Percentiles rank a stretch among this genome's conserved stretches.
phyloP scores from a whole-genome alignment of 2,113 vertebrate genomes.

The Nycticorax nycticorax region DNA sequence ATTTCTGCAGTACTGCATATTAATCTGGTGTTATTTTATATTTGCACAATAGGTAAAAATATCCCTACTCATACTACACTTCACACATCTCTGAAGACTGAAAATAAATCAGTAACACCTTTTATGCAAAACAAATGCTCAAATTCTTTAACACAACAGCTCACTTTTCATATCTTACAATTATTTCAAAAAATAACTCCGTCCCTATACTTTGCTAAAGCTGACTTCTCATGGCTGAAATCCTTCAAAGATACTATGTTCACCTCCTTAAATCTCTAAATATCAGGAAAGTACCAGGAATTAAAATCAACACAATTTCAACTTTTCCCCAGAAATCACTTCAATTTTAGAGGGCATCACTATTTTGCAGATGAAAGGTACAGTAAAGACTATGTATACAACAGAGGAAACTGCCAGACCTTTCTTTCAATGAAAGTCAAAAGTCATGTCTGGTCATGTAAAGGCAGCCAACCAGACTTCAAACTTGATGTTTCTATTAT shows the following conservation, averaged over 20 bases:
- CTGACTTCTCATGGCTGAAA: neutral
- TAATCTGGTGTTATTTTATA: neutral
- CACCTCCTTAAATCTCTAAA: neutral
- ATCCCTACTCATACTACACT: neutral
- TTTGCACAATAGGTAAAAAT: conserved; percentile 1
- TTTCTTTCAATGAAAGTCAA: neutral
- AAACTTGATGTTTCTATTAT: neutral
- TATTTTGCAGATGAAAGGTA: neutral
- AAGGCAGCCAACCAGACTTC: neutral
- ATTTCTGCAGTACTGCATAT: neutral
- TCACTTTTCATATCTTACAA: neutral
- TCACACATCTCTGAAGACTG: neutral
- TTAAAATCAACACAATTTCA: neutral
- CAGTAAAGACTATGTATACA: neutral
- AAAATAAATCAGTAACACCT: neutral
- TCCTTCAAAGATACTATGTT: neutral
- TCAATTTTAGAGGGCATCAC: neutral
- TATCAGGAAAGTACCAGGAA: neutral
- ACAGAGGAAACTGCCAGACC: neutral
- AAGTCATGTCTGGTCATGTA: neutral
- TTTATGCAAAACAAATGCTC: neutral
- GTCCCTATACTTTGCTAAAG: neutral
- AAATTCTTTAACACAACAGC: neutral
- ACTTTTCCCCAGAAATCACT: neutral
- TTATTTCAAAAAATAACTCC: neutral